These are phyloP conservation scores for Hyphantria cunea DNA, from an alignment of 1,140 invertebrate species.

Conservation along the genomic window DNA sequence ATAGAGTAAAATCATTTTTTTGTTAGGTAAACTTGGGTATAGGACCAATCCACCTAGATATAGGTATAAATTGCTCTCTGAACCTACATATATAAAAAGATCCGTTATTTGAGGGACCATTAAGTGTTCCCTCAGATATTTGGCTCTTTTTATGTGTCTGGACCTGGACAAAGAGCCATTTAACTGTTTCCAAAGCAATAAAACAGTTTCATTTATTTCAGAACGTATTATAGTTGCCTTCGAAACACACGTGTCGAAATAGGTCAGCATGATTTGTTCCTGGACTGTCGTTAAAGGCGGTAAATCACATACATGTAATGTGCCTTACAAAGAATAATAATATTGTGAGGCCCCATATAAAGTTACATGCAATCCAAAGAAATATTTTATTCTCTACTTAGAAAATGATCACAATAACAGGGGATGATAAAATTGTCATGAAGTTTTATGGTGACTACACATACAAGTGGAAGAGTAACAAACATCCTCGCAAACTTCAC, in stretches of 20 bases:
- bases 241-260: conserved; percentile 52
- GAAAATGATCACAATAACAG: too few species aligned
- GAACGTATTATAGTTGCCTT: conserved; percentile 30
- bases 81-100: conserved; percentile 10
- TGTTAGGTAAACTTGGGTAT: too few species aligned
- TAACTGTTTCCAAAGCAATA: conserved; percentile 55
- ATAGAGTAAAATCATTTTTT: too few species aligned
- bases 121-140: conserved; percentile 52
- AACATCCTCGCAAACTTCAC: too few species aligned
- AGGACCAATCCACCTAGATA: not conserved
- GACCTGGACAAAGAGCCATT: conserved; percentile 59
- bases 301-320: conserved; percentile 1
- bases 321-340: not conserved
- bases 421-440: too few species aligned
- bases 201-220: conserved; percentile 48
- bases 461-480: too few species aligned
- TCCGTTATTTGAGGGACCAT: conserved; percentile 48
- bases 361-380: too few species aligned
- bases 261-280: conserved; percentile 43
- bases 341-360: not conserved
- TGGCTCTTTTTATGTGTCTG: conserved; percentile 65
- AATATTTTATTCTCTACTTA: conserved; percentile 2
- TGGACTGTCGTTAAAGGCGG: not conserved
- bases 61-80: not conserved
- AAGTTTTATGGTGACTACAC: too few species aligned